These are phyloP conservation scores for Coilia nasus DNA, from an alignment of 2,797 vertebrate genomes.

Conservation along the genomic window DNA sequence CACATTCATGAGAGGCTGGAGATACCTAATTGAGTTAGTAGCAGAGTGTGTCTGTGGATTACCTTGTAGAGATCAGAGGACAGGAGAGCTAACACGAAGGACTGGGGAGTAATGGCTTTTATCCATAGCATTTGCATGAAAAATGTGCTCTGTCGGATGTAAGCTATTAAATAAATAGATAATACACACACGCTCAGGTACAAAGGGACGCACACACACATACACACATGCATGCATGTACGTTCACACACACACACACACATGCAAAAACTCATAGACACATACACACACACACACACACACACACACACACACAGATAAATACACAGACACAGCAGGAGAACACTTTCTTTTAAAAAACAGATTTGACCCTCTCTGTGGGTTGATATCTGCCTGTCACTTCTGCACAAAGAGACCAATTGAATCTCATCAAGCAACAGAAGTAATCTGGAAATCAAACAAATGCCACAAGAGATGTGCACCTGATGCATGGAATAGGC, in stretches of 20 bases:
- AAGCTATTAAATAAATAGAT: not conserved
- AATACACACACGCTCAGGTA: not conserved
- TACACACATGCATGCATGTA: not conserved
- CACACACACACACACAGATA: not conserved
- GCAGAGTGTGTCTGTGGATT: not conserved
- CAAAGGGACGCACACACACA: not conserved
- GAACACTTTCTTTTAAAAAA: not conserved
- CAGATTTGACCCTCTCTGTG: not conserved
- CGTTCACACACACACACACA: not conserved
- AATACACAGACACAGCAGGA: no score
- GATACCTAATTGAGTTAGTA: not conserved
- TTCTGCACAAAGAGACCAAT: not conserved
- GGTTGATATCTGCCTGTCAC: not conserved
- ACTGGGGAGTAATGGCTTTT: not conserved
- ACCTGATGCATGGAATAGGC: not conserved
- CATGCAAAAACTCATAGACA: not conserved
- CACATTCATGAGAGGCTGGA: not conserved
- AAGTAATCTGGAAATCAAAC: slow-evolving; percentile 7
- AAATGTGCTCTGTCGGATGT: not conserved
- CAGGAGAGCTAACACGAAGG: not conserved
- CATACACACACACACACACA: not conserved
- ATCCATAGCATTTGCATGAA: not conserved
- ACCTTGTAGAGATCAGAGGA: not conserved
- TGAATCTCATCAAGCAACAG: not conserved
- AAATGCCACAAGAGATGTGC: not conserved